Conservation (phyloP, 2,888 invertebrate species). For the Eristalinus sepulchralis region DNA sequence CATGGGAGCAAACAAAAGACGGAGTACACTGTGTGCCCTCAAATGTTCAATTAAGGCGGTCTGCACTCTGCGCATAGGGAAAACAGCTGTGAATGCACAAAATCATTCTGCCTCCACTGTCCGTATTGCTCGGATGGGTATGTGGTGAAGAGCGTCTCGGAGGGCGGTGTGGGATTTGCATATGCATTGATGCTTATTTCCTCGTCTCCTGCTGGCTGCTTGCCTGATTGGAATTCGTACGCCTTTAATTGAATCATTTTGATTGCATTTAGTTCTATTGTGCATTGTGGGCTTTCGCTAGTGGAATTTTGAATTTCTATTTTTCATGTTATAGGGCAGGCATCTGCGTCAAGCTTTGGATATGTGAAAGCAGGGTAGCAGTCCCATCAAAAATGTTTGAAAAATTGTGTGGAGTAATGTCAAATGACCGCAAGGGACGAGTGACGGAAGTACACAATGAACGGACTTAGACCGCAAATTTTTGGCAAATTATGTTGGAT, state of each 20-base stretch:
- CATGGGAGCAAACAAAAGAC: background rate
- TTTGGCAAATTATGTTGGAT: too few relatives aligned
- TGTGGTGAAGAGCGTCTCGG: background rate
- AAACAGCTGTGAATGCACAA: background rate
- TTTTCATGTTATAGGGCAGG: too few relatives aligned
- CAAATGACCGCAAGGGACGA: too few relatives aligned
- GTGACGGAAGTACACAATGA: too few relatives aligned
- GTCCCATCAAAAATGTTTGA: too few relatives aligned
- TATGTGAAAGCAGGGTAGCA: too few relatives aligned
- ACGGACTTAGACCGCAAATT: too few relatives aligned
- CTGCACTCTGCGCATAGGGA: constrained; percentile 2
- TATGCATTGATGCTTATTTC: background rate
- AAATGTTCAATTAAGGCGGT: constrained; percentile 15
- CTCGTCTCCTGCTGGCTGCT: background rate
- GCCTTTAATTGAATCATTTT: background rate
- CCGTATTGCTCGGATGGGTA: background rate
- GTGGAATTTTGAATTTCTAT: too few relatives aligned
- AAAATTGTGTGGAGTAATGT: too few relatives aligned
- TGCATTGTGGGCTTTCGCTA: background rate
- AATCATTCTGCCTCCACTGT: background rate
- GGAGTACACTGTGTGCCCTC: background rate
- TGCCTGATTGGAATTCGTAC: background rate
- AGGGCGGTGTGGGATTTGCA: background rate
- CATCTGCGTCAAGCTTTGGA: too few relatives aligned
- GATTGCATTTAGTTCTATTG: background rate